Base-by-base conservation (phyloP, 30 jellyfish, hydroid and myxozoan genomes). In the Nemopilema nomurai region DNA sequence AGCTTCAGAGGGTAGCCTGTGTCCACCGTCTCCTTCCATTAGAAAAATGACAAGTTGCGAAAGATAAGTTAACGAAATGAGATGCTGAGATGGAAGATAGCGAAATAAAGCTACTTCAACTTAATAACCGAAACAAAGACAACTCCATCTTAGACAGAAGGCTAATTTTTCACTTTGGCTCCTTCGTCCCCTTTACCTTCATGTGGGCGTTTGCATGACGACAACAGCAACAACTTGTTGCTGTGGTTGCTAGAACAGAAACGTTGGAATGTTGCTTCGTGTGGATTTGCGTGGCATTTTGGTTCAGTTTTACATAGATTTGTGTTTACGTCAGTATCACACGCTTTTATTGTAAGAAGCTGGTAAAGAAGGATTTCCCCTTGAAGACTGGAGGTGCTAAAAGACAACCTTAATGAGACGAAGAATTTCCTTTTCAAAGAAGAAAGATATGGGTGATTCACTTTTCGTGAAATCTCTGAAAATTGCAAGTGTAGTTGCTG, bases 401-500 rank as follows among this genome's bases (percentile, higher is more conserved):
- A 41, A 41, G 57, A 13, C 57, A 41, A 3, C 13, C 6, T 41
- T 41, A 13, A 41, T 41, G 57, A 6, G 57, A 13, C 57, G 57
- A 13, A 41, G 57, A 41, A 6, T 41, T 13, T 41, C 57, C 57
- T 17, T 78, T 62, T 18, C 26, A 72, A 17, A 23, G 22, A 69
- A 75, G 26, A 82, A 28, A 51, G n/a, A n/a, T n/a, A 92, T 92
- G 98, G 92, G 84, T 41, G 98, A 93, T 51, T 77, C 97, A 32
- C 88, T 89, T 30, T 49, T 93, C 67, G 92, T 49, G 32, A 78
- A 80, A 31, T 93, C 98, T 4, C 17, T 84, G 50, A 93, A 93
- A 68, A 93, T 93, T 6, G 92, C 96, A 52, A 57, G 87, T 49
- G 98, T 93, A 24, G 98, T 93, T 21, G 84, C 96, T 18, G 92